These are phyloP conservation scores for Gambelia wislizenii DNA, from an alignment of 2,797 vertebrate genomes.

Conservation along the genomic window DNA sequence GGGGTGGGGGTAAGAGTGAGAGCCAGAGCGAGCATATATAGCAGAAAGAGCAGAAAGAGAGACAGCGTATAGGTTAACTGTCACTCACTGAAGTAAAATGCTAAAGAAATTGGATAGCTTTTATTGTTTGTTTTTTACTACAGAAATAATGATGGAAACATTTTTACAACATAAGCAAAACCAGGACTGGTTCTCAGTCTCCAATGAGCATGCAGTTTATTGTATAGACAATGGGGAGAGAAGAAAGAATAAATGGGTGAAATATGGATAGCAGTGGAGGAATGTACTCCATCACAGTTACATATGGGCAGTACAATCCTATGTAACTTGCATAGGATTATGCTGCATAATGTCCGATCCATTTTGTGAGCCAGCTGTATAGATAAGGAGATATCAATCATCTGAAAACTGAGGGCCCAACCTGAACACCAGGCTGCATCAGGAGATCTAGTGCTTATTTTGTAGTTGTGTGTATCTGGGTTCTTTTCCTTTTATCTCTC, in stretches of 20 bases:
- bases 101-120: conserved; percentile 50
- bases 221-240: not conserved
- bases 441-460: not conserved
- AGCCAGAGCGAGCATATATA: not conserved
- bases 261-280: not conserved
- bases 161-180: conserved; percentile 10
- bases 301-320: not conserved
- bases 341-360: conserved; percentile 16
- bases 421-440: not conserved
- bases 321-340: not conserved
- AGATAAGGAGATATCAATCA: not conserved
- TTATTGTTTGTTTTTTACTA: conserved; percentile 22
- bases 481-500: not conserved
- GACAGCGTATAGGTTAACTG: conserved; percentile 65
- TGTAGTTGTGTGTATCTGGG: not conserved
- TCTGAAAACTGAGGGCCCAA: not conserved
- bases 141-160: not conserved
- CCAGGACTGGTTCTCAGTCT: no score
- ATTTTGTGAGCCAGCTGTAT: not conserved
- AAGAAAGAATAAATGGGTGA: not conserved
- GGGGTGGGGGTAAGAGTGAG: no score
- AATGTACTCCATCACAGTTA: not conserved
- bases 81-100: conserved; percentile 24
- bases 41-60: no score
- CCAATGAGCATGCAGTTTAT: not conserved